Percentiles rank a stretch among this genome's conserved stretches.
phyloP scores from a whole-genome alignment of 1,140 invertebrate genomes.

The Drosophila arizonae region DNA sequence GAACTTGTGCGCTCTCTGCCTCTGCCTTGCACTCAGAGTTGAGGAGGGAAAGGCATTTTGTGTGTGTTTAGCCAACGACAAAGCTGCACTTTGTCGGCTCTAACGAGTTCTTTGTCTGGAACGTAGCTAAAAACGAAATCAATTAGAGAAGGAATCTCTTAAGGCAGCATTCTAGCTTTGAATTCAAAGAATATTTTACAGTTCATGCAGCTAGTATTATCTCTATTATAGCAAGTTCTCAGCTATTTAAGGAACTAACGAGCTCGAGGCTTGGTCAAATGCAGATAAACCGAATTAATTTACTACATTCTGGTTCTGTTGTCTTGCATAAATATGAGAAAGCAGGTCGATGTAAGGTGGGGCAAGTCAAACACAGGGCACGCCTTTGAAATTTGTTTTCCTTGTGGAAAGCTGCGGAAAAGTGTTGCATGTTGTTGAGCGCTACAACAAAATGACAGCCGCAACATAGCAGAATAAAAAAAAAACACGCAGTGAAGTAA shows the following conservation, averaged over 20 bases:
- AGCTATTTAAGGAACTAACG: too few relatives aligned
- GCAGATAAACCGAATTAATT: too few relatives aligned
- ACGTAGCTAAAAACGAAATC: background rate
- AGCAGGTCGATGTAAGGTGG: background rate
- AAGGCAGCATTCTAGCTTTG: too few relatives aligned
- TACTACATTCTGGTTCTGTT: background rate
- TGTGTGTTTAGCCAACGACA: constrained; percentile 18
- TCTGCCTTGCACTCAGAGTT: background rate
- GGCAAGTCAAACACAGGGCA: background rate
- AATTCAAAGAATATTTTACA: too few relatives aligned
- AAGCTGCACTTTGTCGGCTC: constrained; percentile 1
- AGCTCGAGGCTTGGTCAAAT: too few relatives aligned
- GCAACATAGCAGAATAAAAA: constrained; percentile 9
- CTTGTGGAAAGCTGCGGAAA: constrained; percentile 11
- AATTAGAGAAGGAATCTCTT: background rate
- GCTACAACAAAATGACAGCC: constrained; percentile 19
- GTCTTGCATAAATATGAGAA: background rate
- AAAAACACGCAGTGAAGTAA: background rate
- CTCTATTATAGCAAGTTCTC: too few relatives aligned
- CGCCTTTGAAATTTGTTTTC: constrained; percentile 7
- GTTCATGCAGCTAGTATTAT: too few relatives aligned
- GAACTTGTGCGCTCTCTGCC: background rate
- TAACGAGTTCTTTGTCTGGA: constrained; percentile 14
- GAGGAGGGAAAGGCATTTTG: background rate
- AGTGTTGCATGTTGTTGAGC: constrained; percentile 33